Evolutionary conservation across 1,140 invertebrate species (phyloP), one percentile per base, ranked within the genome.

Genomic region (Lepidurus packardi): DNA sequence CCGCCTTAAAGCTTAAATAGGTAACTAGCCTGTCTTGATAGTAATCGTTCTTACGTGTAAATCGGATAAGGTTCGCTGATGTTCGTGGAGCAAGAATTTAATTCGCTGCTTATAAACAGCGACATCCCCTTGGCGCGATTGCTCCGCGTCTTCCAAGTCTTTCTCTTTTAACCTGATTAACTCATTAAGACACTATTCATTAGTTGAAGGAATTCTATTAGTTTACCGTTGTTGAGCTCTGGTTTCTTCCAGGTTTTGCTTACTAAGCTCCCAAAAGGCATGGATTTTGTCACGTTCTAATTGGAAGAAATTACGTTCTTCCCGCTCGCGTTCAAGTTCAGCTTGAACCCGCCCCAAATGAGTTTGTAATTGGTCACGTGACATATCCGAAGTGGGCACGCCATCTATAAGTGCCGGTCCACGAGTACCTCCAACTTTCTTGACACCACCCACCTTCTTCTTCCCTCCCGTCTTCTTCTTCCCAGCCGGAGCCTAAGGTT

Each of bases 221-320:
- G 24, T 79, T 21, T 85, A 92, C 86, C 89, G 90, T 81, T 91
- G 82, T 78, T 87, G 84, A 16, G 92, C 90, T 83, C 91, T 90
- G 41, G 90, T 90, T 86, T 96, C 94, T 80, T 95, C 91, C 8
- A 96, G 84, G 83, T 96, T 92, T 81, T 92, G 90, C 81, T 92
- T 89, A 1, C 93, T 93, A 74, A 95, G 93, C 84, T 98, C 95
- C 95, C 95, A 98, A 85, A 97, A 97, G 43, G 93, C 94, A 80
- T 94, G 89, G 16, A 98, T 90, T 86, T 97, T 97, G 84, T 98
- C 96, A 81, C 96, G 88, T 85, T 98, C 96, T 76, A 98, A 84
- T 86, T 98, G 96, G 82, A 98, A 97, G 83, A 93, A 97, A 85
- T 98, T 98, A 81, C 96, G 87, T 85, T 98, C 95, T 85, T 98